Conservation (phyloP, 2,888 invertebrate genomes). For the Hedya salicella region DNA sequence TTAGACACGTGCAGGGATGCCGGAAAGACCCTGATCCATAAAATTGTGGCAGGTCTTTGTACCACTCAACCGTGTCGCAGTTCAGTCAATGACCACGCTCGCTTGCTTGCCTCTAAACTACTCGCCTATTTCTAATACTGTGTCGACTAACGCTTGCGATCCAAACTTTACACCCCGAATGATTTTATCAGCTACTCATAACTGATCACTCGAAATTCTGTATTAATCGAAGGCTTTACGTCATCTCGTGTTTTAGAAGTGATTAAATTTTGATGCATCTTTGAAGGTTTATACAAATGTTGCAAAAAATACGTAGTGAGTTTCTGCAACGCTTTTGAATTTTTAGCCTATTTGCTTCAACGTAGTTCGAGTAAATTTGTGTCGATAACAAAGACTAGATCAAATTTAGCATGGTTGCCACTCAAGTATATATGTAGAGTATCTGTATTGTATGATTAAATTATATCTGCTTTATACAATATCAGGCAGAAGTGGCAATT, state of each 20-base stretch:
- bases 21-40: slow-evolving; percentile 37
- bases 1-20: slow-evolving; percentile 32
- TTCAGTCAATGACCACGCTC: slow-evolving; percentile 36
- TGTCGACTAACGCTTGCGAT: slow-evolving; percentile 34
- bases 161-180: slow-evolving; percentile 6
- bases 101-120: slow-evolving; percentile 32
- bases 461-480: neutral
- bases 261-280: slow-evolving; percentile 21
- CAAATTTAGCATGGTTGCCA: neutral
- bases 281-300: neutral
- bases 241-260: slow-evolving; percentile 23
- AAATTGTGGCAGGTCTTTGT: slow-evolving; percentile 43
- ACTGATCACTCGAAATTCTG: slow-evolving; percentile 13
- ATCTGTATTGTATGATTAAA: neutral
- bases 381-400: neutral
- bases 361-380: neutral
- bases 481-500: slow-evolving; percentile 22
- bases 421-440: neutral
- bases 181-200: slow-evolving; percentile 32
- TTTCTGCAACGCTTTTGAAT: slow-evolving; percentile 18
- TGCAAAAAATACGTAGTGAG: slow-evolving; percentile 23
- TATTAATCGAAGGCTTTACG: slow-evolving; percentile 23
- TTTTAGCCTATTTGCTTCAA: slow-evolving; percentile 12
- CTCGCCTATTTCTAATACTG: slow-evolving; percentile 13
- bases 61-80: slow-evolving; percentile 36